Evolutionary conservation across 1,140 invertebrate genomes (phyloP).

Genomic region (Ceratosolen solmsi): DNA sequence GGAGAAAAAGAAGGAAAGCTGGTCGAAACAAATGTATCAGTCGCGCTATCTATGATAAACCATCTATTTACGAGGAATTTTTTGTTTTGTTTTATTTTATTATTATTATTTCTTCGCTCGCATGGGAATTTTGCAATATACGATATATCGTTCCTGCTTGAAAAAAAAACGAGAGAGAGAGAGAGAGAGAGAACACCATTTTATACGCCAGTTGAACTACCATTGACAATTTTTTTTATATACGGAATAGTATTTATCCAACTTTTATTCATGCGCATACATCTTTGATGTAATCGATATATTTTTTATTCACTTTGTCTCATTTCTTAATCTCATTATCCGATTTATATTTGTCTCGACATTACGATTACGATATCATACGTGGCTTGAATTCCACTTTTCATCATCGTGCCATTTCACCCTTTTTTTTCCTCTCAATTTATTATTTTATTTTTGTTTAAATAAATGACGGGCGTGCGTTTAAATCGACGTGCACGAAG

Average conservation of each 20-base stretch:
- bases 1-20: conserved; percentile 35
- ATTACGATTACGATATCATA: not conserved
- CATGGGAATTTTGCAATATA: conserved; percentile 15
- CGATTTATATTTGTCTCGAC: conserved; percentile 10
- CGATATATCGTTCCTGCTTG: not conserved
- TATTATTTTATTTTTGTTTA: not conserved
- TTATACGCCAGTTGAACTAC: not conserved
- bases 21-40: conserved; percentile 46
- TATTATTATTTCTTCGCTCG: no score
- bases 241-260: not conserved
- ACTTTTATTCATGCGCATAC: not conserved
- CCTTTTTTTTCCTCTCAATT: not conserved
- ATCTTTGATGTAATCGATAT: conserved; percentile 34
- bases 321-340: conserved; percentile 21
- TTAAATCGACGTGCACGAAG: conserved; percentile 11
- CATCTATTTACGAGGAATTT: conserved; percentile 30
- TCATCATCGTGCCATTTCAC: not conserved
- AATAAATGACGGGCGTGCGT: not conserved
- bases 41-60: conserved; percentile 29
- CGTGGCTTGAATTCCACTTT: not conserved
- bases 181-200: conserved; percentile 12
- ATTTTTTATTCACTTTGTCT: not conserved
- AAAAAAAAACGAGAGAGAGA: conserved; percentile 28
- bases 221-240: conserved; percentile 1
- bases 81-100: conserved; percentile 6